Percentiles rank a stretch among this genome's conserved stretches.
Evolutionary conservation across 2,113 vertebrate species (phyloP).

Genomic region (Mixornis gularis): DNA sequence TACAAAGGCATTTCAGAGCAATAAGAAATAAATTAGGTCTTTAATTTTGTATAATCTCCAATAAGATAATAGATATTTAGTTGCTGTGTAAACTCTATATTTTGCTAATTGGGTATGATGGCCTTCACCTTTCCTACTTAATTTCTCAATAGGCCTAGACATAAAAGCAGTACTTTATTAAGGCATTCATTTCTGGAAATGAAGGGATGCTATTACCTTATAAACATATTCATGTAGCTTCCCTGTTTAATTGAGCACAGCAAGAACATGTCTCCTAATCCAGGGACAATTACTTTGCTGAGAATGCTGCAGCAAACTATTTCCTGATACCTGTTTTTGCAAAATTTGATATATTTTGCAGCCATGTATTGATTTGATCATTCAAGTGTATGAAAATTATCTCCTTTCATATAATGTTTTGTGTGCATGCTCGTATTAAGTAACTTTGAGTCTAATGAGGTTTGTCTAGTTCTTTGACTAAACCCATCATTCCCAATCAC

Average conservation of each 20-base stretch:
- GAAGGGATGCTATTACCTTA: neutral
- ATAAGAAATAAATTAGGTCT: neutral
- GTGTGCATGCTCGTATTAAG: fast-evolving
- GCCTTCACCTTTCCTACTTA: neutral
- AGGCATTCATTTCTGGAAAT: neutral
- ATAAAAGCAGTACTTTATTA: neutral
- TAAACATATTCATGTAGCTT: neutral
- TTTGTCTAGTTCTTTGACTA: neutral
- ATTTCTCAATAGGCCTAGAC: neutral
- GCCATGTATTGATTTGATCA: neutral
- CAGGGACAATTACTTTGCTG: neutral
- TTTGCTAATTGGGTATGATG: neutral
- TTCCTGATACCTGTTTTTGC: neutral
- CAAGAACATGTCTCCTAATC: neutral
- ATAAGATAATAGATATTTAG: neutral
- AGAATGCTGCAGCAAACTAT: neutral
- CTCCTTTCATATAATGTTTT: neutral
- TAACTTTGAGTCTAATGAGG: neutral
- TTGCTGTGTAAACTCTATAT: neutral
- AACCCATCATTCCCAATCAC: neutral
- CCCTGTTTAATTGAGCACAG: neutral
- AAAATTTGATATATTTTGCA: neutral
- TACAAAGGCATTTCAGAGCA: neutral
- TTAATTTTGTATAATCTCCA: neutral
- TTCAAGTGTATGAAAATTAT: neutral